Base-by-base conservation (phyloP, 2,888 invertebrate species). In the Chironomus tentans region DNA sequence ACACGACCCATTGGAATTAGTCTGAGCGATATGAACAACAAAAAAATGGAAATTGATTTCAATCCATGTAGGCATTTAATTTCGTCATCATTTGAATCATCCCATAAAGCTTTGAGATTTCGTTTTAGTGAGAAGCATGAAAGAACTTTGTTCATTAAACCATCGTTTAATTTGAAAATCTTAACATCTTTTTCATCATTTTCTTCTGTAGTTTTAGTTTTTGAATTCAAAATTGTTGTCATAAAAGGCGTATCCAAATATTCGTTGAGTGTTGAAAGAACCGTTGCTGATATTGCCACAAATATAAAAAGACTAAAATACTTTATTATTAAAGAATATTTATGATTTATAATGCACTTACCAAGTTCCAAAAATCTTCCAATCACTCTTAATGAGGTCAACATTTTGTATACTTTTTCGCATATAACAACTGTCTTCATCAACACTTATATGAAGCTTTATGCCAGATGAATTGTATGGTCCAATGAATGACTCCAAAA, bases 21-120 rank as follows among this genome's bases (percentile, higher is more conserved):
- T 82, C 91, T 91, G 80, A 91, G 89, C 5, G 88, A 89, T 12
- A 90, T 80, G 78, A 91, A 87, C 77, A 91, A 82, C 77, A 88
- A 86, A 2, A 90, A 79, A 3, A 89, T 90, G 76, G 88, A 87
- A 50, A 89, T 79, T n/a, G 88, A 87, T 78, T 91, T 86, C 47
- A 93, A 85, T 3, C 92, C 89, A 79, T 93, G 90, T 77, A 92
- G 87, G 80, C 91, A 89, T 47, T 87, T 85, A 78, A 92, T 89
- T 62, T 81, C 79, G 79, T 90, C 88, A 65, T 0, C 84, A 84
- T 38, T 86, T 86, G 82, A 81, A 0, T 85, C 85, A 0, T 87
- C 87, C 13, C 88, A 80, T 77, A 92, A 84, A 80, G 87, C 87
- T 72, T 82, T 82, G 7, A 88, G 80, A 21, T 91, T 89, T 77